phyloP scores from a whole-genome alignment of 1,140 invertebrate species.

The Drosophila varians region DNA sequence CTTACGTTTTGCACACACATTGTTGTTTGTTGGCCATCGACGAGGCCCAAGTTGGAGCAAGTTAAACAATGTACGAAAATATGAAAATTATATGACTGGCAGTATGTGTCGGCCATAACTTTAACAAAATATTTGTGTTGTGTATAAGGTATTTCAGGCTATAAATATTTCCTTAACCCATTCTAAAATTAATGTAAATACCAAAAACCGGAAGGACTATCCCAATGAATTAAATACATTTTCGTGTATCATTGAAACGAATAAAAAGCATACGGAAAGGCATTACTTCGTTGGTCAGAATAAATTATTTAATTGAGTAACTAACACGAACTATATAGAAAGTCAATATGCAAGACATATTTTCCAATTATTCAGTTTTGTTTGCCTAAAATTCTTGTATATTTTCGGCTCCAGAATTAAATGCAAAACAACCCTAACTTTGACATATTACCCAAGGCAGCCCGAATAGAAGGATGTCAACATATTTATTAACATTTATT shows the following conservation, averaged over 20 bases:
- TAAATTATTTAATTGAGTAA: not conserved
- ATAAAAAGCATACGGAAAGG: too few species aligned
- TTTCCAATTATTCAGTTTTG: not conserved
- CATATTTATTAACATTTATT: constrained; percentile 32
- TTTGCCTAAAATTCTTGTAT: not conserved
- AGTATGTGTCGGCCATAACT: constrained; percentile 78
- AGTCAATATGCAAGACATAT: constrained; percentile 1
- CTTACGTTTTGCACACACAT: constrained; percentile 81
- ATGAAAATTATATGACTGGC: constrained; percentile 78
- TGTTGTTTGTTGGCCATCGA: constrained; percentile 48
- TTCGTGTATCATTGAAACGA: too few species aligned
- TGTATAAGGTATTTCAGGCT: constrained; percentile 1
- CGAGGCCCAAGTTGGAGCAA: constrained; percentile 40
- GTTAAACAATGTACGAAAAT: constrained; percentile 80
- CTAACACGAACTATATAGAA: not conserved
- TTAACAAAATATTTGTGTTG: constrained; percentile 58
- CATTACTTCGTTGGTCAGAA: not conserved
- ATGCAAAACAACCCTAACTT: constrained; percentile 10
- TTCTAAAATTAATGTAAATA: constrained; percentile 5
- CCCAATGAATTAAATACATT: not conserved
- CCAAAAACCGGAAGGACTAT: too few species aligned
- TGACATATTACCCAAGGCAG: constrained; percentile 17
- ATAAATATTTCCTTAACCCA: constrained; percentile 12
- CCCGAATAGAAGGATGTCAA: constrained; percentile 13
- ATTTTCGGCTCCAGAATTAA: constrained; percentile 9